Base-by-base conservation (phyloP, 2,113 vertebrate species). In the Fulica atra region DNA sequence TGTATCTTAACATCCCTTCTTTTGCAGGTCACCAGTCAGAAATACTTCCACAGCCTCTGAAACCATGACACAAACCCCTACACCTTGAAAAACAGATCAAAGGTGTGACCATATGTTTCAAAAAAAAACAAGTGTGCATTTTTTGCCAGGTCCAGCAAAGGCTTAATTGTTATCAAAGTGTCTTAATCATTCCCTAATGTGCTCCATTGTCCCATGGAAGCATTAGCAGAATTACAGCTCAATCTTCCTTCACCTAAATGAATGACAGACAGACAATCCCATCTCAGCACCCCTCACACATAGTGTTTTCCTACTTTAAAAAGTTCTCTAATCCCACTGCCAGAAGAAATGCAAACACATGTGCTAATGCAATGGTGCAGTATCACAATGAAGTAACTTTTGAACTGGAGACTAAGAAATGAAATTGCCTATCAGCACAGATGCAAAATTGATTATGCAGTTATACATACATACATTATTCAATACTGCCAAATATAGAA, bases 131-230 rank as follows among this genome's bases (percentile, higher is more conserved):
- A 88, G 59, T 29, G 36, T 66, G 59, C 48, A 78, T 59, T 68
- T 68, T 76, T 73, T 91, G 86, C 83, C 93, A 94, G 64, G 56
- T 72, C 54, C 42, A 80, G 23, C 19, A 89, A 94, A 89, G 71
- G 63, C 81, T 66, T 73, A 54, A 66, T 18, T 50, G 66, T 71
- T 74, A 87, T 51, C 57, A 66, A 80, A 70, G 42, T 8, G 6
- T 46, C 46, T 70, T 59, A 83, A 5, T 77, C 31, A 16, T 48
- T 51, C 79, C 40, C 59, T 20, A 1, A 10, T 35, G 50, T 38
- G 31, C 35, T 83, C 23, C 20, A 10, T 2, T 68, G 77, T 50
- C 65, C 64, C 46, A 36, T 3, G 40, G 64, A 82, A 65, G 19
- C 63, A 76, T 36, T 65, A 78, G 56, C 42, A 88, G 77, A 93